Conservation (phyloP, 2,888 invertebrate genomes). For the Tinea pellionella region DNA sequence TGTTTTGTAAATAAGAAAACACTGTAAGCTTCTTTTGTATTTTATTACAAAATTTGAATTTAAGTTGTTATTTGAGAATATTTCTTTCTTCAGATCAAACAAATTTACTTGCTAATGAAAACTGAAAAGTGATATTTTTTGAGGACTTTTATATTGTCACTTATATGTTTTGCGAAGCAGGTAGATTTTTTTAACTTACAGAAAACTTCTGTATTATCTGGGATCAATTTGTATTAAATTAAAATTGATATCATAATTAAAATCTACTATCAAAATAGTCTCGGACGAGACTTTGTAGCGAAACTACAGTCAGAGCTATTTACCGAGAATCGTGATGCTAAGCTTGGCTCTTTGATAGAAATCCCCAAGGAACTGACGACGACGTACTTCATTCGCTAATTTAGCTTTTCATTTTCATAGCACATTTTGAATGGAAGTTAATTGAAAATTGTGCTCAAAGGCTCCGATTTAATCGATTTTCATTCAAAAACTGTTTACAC, state of each 20-base stretch:
- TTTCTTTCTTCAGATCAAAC: too few species aligned
- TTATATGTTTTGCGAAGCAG: too few species aligned
- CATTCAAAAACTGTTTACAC: not conserved
- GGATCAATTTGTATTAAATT: too few species aligned
- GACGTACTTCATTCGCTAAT: not conserved
- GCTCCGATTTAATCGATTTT: not conserved
- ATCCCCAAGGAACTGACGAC: not conserved
- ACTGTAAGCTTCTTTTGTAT: too few species aligned
- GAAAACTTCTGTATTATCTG: too few species aligned
- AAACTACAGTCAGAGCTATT: not conserved
- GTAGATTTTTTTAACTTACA: too few species aligned
- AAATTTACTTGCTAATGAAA: too few species aligned
- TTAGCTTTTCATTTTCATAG: not conserved
- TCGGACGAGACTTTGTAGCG: not conserved
- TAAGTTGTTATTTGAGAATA: too few species aligned
- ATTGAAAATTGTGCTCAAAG: conserved; percentile 4
- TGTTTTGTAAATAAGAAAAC: too few species aligned
- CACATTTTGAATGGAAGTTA: conserved; percentile 6
- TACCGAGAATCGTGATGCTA: not conserved
- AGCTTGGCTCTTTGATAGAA: not conserved
- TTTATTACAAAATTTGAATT: too few species aligned
- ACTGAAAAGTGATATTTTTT: too few species aligned
- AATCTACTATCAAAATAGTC: not conserved
- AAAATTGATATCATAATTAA: not conserved
- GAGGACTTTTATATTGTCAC: too few species aligned